Conservation (phyloP, 2,888 invertebrate species). For the Eristalis pertinax region DNA sequence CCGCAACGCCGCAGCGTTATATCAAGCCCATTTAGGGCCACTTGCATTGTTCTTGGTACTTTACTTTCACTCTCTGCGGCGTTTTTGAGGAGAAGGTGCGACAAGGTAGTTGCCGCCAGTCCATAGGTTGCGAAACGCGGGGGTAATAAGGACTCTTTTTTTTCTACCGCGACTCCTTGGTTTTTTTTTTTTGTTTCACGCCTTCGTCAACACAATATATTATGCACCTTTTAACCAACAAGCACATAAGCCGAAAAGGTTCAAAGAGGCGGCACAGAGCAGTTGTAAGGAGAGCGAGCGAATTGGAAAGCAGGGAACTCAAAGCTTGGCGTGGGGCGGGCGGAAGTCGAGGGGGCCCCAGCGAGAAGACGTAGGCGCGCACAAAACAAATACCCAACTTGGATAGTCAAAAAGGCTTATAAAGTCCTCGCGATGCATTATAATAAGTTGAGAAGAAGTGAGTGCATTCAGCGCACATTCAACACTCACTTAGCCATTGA, state of each 20-base stretch:
- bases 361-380: slow-evolving; percentile 49
- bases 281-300: slow-evolving; percentile 34
- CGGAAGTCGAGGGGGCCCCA: neutral
- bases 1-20: neutral
- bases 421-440: slow-evolving; percentile 71
- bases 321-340: too few species aligned
- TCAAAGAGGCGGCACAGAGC: slow-evolving; percentile 65
- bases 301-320: slow-evolving; percentile 15
- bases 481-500: slow-evolving; percentile 64
- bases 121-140: slow-evolving; percentile 16
- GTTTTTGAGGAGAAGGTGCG: slow-evolving; percentile 29
- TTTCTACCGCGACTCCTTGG: neutral
- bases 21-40: slow-evolving; percentile 50
- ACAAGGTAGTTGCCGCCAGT: slow-evolving; percentile 47
- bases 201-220: slow-evolving; percentile 71
- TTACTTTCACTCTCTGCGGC: slow-evolving; percentile 50
- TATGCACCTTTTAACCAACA: slow-evolving; percentile 70
- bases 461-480: slow-evolving; percentile 67
- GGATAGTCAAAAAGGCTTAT: slow-evolving; percentile 72
- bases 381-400: slow-evolving; percentile 72
- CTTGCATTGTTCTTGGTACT: slow-evolving; percentile 61
- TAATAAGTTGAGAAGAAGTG: slow-evolving; percentile 72
- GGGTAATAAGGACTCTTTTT: slow-evolving; percentile 35
- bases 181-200: slow-evolving; percentile 70
- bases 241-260: slow-evolving; percentile 68